These are phyloP conservation scores for Columba livia DNA, from an alignment of 2,113 vertebrate species.

Conservation along the genomic window DNA sequence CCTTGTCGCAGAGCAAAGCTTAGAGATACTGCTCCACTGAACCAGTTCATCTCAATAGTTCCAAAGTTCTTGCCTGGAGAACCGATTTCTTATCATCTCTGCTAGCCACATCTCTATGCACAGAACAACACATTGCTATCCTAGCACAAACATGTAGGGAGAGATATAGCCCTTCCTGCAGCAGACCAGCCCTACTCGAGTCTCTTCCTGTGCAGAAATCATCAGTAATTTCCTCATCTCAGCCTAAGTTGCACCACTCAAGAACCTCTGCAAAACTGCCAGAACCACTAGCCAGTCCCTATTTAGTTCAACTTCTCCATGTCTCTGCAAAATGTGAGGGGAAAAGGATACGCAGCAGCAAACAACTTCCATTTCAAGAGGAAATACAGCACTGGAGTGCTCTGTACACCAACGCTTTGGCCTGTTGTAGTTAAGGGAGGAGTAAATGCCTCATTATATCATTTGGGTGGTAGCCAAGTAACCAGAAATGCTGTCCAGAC, in stretches of 20 bases:
- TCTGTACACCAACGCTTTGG: neutral
- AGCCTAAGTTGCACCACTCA: neutral
- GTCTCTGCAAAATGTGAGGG: neutral
- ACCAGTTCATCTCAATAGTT: neutral
- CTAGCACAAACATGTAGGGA: neutral
- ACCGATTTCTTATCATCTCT: neutral
- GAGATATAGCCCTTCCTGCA: neutral
- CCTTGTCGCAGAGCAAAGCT: neutral
- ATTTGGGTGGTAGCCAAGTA: neutral
- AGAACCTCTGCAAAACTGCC: neutral
- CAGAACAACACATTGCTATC: neutral
- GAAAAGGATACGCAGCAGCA: neutral
- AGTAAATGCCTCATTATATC: neutral
- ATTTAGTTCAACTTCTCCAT: neutral
- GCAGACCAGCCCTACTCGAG: neutral
- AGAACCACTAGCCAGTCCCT: neutral
- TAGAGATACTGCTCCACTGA: neutral
- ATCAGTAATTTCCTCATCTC: neutral
- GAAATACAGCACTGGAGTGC: neutral
- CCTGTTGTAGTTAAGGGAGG: neutral
- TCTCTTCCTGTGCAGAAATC: accelerated
- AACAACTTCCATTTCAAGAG: neutral
- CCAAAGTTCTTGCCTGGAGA: neutral
- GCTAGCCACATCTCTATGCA: neutral
- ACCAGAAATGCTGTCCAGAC: neutral